Conservation (phyloP, 1,140 invertebrate genomes). For the Drosophila sechellia region DNA sequence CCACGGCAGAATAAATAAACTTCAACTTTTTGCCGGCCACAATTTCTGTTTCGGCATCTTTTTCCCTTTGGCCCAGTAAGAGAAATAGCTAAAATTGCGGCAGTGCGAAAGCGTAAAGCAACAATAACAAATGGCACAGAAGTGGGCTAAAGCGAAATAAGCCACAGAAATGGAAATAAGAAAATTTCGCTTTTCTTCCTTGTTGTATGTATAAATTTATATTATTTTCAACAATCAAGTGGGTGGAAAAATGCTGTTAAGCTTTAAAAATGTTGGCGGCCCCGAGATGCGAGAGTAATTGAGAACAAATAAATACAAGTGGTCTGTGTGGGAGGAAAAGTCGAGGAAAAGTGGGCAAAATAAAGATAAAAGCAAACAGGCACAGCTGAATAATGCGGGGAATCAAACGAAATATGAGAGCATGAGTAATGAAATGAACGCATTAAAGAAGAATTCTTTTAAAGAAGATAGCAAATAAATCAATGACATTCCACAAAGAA, state of each 20-base stretch:
- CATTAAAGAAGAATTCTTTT: conserved; percentile 29
- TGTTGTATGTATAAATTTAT: conserved; percentile 31
- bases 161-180: conserved; percentile 69
- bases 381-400: conserved; percentile 14
- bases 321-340: conserved; percentile 6
- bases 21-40: conserved; percentile 72
- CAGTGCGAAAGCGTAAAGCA: conserved; percentile 51
- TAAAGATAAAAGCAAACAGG: conserved; percentile 25
- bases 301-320: conserved; percentile 66
- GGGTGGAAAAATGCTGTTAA: conserved; percentile 65
- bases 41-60: conserved; percentile 34
- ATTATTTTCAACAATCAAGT: conserved; percentile 54
- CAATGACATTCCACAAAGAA: conserved; percentile 7
- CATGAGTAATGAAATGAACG: conserved; percentile 39
- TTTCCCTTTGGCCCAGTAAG: conserved; percentile 34
- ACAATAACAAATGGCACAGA: conserved; percentile 70
- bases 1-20: conserved; percentile 71
- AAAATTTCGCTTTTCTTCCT: conserved; percentile 53
- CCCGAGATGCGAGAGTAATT: conserved; percentile 44
- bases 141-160: conserved; percentile 57
- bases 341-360: background rate
- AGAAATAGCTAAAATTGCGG: conserved; percentile 71
- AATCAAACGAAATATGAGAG: conserved; percentile 39
- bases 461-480: conserved; percentile 20
- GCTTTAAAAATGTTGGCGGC: conserved; percentile 64